Evolutionary conservation across 2,888 invertebrate species (phyloP), one percentile per base, ranked within the genome.

Genomic region (Tenthredo livida): DNA sequence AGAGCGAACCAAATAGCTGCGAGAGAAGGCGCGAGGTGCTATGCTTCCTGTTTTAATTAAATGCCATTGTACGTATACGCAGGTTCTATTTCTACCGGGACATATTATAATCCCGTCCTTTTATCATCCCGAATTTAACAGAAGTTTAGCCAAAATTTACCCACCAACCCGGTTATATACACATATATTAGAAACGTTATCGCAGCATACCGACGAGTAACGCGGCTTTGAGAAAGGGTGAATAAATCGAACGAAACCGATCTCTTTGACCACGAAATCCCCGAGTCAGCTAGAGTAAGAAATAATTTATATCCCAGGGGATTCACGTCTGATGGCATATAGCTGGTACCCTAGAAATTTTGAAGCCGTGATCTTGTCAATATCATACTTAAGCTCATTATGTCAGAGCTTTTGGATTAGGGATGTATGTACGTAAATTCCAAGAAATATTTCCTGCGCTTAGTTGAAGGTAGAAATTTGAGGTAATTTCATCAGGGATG

Each of bases 31-130:
- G 61, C 54, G 72, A 50, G 54, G 21, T 67, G 58, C 54, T 78
- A 58, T 54, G 54, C 54, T 15, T 4, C 78, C 58, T 84, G 80
- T 86, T 87, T 87, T 88, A 88, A 88, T 88, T 86, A 87, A 87
- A 87, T 70, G 83, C 86, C 86, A 87, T 86, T 87, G 86, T 85
- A 73, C 10, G 86, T 85, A 73, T 40, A 21, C 43, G 43, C 40
- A 73, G 21, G 25, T 73, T 75, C 43, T 47, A 75, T 75, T 25
- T 25, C 47, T 47, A 25, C 47, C 21, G 25, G 25, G 25, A 75
- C 9, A 25, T 25, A 40, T 15, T 25, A 40, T 15, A 47, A 25
- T 17, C 10, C 47, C 21, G 47, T 47, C 47, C 75, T 47, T 75
- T 75, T 75, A 25, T 15, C 25, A 75, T 47, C 75, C 25, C 43